phyloP scores from a whole-genome alignment of 30 jellyfish, hydroid and myxozoan species.

The Hydractinia symbiolongicarpus region DNA sequence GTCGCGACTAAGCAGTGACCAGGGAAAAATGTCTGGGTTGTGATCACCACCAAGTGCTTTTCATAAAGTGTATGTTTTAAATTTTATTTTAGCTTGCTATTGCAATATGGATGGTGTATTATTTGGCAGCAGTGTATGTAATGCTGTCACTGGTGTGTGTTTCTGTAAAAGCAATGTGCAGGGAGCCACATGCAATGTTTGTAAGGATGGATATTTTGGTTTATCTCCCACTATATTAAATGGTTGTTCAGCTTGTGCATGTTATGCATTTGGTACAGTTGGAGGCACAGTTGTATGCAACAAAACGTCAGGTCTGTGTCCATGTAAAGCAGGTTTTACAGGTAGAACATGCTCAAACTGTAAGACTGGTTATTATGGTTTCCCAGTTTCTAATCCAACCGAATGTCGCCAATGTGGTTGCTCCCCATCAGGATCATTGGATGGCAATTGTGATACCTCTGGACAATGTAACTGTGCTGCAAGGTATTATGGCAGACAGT shows the following conservation, averaged over 20 bases:
- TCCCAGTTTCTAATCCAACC: constrained; percentile 39
- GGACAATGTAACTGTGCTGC: constrained; percentile 71
- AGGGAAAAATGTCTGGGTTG: no score
- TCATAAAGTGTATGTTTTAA: no score
- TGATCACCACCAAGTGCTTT: no score
- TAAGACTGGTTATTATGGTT: constrained; percentile 53
- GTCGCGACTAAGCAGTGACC: no score
- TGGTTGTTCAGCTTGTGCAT: constrained; percentile 77
- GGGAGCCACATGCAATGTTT: constrained; percentile 51
- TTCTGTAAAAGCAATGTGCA: constrained; percentile 66
- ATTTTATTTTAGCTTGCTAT: constrained; percentile 44
- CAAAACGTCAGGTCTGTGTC: constrained; percentile 63
- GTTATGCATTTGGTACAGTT: constrained; percentile 50
- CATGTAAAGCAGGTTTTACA: constrained; percentile 56
- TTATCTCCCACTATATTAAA: constrained; percentile 28
- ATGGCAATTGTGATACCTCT: constrained; percentile 55
- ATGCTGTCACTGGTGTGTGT: constrained; percentile 54
- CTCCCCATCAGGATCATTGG: constrained; percentile 74
- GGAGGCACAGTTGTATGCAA: constrained; percentile 48
- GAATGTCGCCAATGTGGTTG: constrained; percentile 65
- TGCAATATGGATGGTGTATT: constrained; percentile 55
- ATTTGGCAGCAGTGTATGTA: constrained; percentile 45
- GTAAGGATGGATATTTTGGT: constrained; percentile 72
- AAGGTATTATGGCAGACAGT: constrained; percentile 42
- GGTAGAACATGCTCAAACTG: constrained; percentile 73